Conservation (phyloP, 2,113 vertebrate species). For the Furnarius figulus region DNA sequence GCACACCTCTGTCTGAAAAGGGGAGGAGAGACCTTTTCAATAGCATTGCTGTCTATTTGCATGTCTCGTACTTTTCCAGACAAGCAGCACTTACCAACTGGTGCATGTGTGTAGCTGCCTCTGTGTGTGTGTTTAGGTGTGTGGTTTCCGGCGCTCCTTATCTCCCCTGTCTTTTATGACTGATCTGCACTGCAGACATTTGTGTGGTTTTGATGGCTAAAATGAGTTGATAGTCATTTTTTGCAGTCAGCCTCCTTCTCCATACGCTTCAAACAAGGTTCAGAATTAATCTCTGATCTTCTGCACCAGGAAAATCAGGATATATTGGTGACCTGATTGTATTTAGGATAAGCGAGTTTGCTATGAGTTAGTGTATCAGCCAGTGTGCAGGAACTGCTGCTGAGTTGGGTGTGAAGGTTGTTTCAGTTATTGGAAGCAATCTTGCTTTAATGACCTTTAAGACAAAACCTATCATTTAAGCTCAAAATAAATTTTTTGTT, state of each 20-base stretch:
- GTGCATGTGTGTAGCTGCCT: not conserved
- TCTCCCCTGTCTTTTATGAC: conserved; percentile 43
- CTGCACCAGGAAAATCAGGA: not conserved
- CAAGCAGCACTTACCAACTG: not conserved
- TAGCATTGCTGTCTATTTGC: conserved; percentile 49
- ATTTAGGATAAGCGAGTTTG: not conserved
- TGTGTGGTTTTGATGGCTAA: conserved; percentile 53
- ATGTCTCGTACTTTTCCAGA: conserved; percentile 34
- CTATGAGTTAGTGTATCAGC: fast-evolving
- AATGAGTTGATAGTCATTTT: not conserved
- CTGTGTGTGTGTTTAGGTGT: conserved; percentile 7
- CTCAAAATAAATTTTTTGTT: not conserved
- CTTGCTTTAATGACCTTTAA: not conserved
- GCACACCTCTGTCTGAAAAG: conserved; percentile 55
- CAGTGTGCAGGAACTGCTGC: not conserved
- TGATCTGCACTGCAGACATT: conserved; percentile 56
- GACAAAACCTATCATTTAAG: not conserved
- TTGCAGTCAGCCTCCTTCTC: not conserved
- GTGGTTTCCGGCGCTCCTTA: conserved; percentile 17
- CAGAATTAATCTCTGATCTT: not conserved
- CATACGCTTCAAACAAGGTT: not conserved
- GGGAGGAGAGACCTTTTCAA: conserved; percentile 5
- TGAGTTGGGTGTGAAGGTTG: not conserved
- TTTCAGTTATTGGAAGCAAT: not conserved
- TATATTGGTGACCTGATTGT: not conserved